Percentiles rank a stretch among this genome's conserved stretches.
These are phyloP conservation scores for Ptilonorhynchus violaceus DNA, from an alignment of 2,113 vertebrate genomes.

Conservation along the genomic window DNA sequence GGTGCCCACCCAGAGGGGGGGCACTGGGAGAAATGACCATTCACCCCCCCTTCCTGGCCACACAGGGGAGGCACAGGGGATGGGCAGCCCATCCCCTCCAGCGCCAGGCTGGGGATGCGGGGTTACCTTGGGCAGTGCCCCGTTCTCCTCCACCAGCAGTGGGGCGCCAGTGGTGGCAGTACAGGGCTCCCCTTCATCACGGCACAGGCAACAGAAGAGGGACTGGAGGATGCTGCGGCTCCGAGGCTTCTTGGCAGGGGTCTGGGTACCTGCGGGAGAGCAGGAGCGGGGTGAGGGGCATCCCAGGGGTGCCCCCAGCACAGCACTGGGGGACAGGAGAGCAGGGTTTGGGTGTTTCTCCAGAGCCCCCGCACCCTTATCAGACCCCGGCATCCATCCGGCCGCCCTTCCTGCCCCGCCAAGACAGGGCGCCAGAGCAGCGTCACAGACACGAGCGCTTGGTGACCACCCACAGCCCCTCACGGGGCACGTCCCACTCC, in stretches of 20 bases:
- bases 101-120: not conserved
- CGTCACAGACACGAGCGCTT: rapidly evolving
- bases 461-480: not conserved
- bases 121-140: constrained; percentile 76
- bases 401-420: not conserved
- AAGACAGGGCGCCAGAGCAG: not conserved
- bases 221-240: constrained; percentile 76
- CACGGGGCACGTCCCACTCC: not conserved
- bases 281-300: not conserved
- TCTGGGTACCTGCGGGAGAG: constrained; percentile 46
- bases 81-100: rapidly evolving
- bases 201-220: constrained; percentile 80
- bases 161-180: constrained; percentile 68
- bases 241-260: constrained; percentile 71
- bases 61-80: rapidly evolving
- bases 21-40: not conserved
- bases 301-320: not conserved
- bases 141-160: constrained; percentile 76
- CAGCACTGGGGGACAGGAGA: not conserved
- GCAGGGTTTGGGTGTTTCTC: not conserved
- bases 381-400: not conserved
- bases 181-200: constrained; percentile 72
- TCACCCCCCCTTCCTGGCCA: not conserved
- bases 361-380: rapidly evolving
- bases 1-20: rapidly evolving